Evolutionary conservation across 2,888 invertebrate genomes (phyloP).

Genomic region (Athrips mouffetella): DNA sequence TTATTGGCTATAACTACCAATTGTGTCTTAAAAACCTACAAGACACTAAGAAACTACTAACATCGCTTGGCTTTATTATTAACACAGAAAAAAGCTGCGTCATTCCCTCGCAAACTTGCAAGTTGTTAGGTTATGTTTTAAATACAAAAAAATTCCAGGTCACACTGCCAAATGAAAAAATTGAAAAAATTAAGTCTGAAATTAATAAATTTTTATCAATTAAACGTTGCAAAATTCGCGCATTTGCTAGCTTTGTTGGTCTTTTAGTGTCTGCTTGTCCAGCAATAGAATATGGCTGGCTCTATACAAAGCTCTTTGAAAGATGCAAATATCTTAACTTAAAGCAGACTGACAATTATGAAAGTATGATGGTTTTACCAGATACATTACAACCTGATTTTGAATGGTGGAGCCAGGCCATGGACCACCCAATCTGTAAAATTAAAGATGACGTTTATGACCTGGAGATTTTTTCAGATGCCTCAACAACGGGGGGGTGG

Average conservation of each 20-base stretch:
- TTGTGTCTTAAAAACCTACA: background rate
- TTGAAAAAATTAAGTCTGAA: background rate
- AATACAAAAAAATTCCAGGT: background rate
- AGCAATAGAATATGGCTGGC: conserved; percentile 27
- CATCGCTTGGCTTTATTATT: background rate
- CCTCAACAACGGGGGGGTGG: conserved; percentile 27
- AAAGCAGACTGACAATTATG: conserved; percentile 16
- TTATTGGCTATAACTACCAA: background rate
- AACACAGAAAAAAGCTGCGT: background rate
- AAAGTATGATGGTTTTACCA: conserved; percentile 18
- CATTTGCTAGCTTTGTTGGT: conserved; percentile 25
- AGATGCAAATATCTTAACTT: conserved; percentile 20
- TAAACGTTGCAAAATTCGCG: conserved; percentile 22
- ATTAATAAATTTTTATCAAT: background rate
- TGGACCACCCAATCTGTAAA: conserved; percentile 8
- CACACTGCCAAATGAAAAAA: background rate
- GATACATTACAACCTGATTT: conserved; percentile 19
- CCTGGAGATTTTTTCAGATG: conserved; percentile 30
- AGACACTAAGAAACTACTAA: background rate
- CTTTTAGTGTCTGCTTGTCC: conserved; percentile 28
- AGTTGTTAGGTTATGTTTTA: background rate
- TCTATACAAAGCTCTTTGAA: conserved; percentile 24
- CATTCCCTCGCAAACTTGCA: background rate
- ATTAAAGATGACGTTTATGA: conserved; percentile 19
- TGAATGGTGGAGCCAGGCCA: conserved; percentile 25